Evolutionary conservation across 1,140 invertebrate species (phyloP).

Genomic region (Zaprionus taronus): DNA sequence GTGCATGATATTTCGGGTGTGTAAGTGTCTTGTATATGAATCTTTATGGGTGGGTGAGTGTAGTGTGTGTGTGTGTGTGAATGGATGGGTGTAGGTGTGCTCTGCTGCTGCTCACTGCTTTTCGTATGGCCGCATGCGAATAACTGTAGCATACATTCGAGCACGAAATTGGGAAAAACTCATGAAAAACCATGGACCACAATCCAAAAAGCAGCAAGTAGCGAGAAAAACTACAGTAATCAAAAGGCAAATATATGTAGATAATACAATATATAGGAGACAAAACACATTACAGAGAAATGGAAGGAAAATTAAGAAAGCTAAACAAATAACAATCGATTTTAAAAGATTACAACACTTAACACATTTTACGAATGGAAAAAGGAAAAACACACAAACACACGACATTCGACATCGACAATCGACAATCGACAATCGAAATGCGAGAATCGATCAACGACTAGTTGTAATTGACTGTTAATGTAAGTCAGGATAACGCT

Average conservation of each 20-base stretch:
- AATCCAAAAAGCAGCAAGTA: constrained; percentile 69
- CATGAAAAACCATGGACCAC: constrained; percentile 25
- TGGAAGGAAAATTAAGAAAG: constrained; percentile 27
- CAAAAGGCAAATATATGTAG: constrained; percentile 30
- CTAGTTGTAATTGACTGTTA: neutral
- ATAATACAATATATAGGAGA: constrained; percentile 11
- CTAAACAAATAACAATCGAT: constrained; percentile 22
- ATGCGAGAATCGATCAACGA: too few relatives aligned
- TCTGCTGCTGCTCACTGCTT: constrained; percentile 61
- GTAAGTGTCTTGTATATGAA: constrained; percentile 10
- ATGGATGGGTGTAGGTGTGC: constrained; percentile 1
- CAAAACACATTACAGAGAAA: constrained; percentile 29
- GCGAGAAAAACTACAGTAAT: constrained; percentile 45
- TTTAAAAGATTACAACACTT: constrained; percentile 61
- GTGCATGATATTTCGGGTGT: neutral
- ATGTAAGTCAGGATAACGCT: neutral
- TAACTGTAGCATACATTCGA: constrained; percentile 74
- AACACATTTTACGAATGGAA: constrained; percentile 67
- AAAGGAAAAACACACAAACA: constrained; percentile 47
- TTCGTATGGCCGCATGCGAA: constrained; percentile 59
- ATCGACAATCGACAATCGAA: too few relatives aligned
- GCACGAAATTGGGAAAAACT: constrained; percentile 42
- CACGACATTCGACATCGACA: constrained; percentile 52
- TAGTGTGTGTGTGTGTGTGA: constrained; percentile 6
- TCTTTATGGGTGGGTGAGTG: constrained; percentile 22